Evolutionary conservation across 64 coral and sea anemone genomes (phyloP), one percentile per base, ranked within the genome.

Genomic region (Stichodactyla helianthus): DNA sequence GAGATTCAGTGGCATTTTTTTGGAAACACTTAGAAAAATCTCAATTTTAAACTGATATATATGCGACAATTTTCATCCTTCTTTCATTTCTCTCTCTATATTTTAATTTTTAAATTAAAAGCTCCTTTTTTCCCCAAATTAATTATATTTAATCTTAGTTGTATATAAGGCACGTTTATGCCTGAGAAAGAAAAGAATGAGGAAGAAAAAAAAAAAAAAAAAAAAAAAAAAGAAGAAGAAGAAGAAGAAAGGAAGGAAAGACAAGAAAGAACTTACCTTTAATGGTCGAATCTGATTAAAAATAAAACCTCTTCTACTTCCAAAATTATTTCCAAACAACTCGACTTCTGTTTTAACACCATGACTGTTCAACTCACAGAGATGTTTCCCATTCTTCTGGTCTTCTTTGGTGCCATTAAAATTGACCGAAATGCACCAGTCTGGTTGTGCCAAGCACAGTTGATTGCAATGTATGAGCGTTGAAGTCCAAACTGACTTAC

Each of bases 381-480:
- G 68, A 13, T 74, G 52, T 22, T 54, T 81, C 17, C 10, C 15
- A 51, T 17, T 52, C 6, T 81, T 50, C 17, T 51, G 1, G 26
- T 79, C 50, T 16, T 51, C 15, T 50, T 44, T 31, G 50, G 35
- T 81, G 13, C 7, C 7, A 15, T 81, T 12, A 81, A 81, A 81
- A 20, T 81, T 81, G n/a, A 81, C 78, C 8, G 78, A 81, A 81
- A 81, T 16, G 10, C 78, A 81, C 78, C 78, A 81, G 8, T 81
- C 78, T 52, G 10, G 16, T 6, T 20, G 44, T 52, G 52, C 50
- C 14, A 81, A 81, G 52, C 78, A 81, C 26, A 52, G 13, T 10
- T 81, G 78, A 52, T 54, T 54, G 53, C 78, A 81, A 0, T 81
- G 78, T n/a, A 81, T 19, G 14, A 81, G 50, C 16, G 78, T 19